Evolutionary conservation across 1,140 invertebrate genomes (phyloP).

Genomic region (Heliconius hermathena): DNA sequence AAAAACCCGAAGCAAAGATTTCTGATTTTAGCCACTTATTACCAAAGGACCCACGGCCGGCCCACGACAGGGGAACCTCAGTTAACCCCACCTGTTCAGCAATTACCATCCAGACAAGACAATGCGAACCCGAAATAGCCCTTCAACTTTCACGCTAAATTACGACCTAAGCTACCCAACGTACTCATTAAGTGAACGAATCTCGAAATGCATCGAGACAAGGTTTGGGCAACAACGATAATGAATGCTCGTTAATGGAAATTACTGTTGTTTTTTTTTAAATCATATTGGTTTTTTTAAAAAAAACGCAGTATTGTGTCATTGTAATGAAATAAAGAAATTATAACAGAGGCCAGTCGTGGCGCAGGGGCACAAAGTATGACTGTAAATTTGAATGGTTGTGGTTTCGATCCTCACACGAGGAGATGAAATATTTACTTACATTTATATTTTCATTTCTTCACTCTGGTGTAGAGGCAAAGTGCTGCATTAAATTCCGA

Average conservation of each 20-base stretch:
- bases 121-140: constrained; percentile 11
- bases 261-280: background rate
- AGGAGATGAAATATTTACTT: too few species aligned
- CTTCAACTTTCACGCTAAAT: constrained; percentile 17
- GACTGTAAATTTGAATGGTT: too few species aligned
- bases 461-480: too few species aligned
- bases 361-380: too few species aligned
- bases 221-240: background rate
- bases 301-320: too few species aligned
- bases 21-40: background rate
- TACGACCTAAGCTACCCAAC: constrained; percentile 16
- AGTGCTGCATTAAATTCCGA: too few species aligned
- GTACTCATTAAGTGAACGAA: constrained; percentile 15
- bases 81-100: constrained; percentile 19
- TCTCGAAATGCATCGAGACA: background rate
- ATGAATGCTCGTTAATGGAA: constrained; percentile 10
- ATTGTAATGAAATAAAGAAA: too few species aligned
- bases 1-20: background rate
- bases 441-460: too few species aligned
- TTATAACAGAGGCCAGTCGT: too few species aligned
- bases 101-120: constrained; percentile 21
- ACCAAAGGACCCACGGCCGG: background rate
- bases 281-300: background rate
- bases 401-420: too few species aligned
- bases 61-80: constrained; percentile 12